phyloP scores from a whole-genome alignment of 1,140 invertebrate genomes.

The Neotoxoptera formosana region DNA sequence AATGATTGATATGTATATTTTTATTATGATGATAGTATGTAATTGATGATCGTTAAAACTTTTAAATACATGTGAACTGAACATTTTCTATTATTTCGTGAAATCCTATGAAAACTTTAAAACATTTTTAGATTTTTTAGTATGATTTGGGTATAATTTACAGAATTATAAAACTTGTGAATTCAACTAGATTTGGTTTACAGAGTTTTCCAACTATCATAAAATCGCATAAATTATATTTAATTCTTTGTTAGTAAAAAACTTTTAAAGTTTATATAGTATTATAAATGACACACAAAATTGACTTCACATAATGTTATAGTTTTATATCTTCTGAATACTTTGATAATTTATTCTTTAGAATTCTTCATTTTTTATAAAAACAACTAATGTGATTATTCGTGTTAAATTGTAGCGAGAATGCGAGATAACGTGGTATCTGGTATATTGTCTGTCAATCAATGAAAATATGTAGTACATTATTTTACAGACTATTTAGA shows the following conservation, averaged over 20 bases:
- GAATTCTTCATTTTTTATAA: not conserved
- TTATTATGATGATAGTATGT: not conserved
- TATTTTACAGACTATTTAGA: not conserved
- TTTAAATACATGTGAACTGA: not conserved
- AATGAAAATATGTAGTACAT: not conserved
- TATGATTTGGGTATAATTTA: not conserved
- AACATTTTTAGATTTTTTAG: constrained; percentile 15
- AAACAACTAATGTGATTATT: not conserved
- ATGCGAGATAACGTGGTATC: not conserved
- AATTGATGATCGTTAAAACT: not conserved
- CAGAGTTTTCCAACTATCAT: not conserved
- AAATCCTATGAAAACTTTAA: not conserved
- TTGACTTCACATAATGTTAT: constrained; percentile 10
- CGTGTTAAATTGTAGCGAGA: not conserved
- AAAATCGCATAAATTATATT: constrained; percentile 22
- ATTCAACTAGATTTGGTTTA: not conserved
- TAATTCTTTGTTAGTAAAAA: constrained; percentile 2
- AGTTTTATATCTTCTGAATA: not conserved
- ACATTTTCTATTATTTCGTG: not conserved
- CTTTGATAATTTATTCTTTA: not conserved
- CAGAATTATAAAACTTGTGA: constrained; percentile 22
- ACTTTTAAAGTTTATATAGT: constrained; percentile 15
- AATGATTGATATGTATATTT: not conserved
- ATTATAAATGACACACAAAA: not conserved
- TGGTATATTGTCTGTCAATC: not conserved